Percentiles rank a stretch among this genome's conserved stretches.
Conservation (phyloP, 2,888 invertebrate species). For the Scrobipalpa costella region DNA sequence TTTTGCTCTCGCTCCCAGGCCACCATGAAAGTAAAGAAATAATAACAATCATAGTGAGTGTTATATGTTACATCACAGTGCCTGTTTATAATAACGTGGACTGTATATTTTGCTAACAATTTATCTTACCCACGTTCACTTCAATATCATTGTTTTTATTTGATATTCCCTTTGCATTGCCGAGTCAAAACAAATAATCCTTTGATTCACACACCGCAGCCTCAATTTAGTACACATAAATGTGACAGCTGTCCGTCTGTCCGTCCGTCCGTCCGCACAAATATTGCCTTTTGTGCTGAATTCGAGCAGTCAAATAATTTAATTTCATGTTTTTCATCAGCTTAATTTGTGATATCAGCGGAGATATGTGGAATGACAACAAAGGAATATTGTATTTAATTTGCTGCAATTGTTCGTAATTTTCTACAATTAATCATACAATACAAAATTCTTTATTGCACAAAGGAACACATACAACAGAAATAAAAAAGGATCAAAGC, state of each 20-base stretch:
- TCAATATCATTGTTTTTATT: not conserved
- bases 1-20: too few species aligned
- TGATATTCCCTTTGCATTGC: not conserved
- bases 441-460: too few species aligned
- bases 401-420: not conserved
- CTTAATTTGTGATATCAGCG: not conserved
- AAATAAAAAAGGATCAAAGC: too few species aligned
- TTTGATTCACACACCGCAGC: too few species aligned
- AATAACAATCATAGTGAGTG: too few species aligned
- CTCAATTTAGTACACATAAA: not conserved
- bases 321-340: conserved; percentile 9
- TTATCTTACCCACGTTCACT: too few species aligned
- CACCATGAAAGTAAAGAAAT: too few species aligned
- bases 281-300: conserved; percentile 25
- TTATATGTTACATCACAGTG: too few species aligned
- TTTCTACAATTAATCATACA: not conserved
- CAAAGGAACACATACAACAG: too few species aligned
- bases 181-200: not conserved
- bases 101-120: too few species aligned
- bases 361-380: not conserved
- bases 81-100: too few species aligned
- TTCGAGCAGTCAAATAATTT: not conserved
- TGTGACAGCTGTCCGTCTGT: conserved; percentile 15
- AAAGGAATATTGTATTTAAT: conserved; percentile 1
- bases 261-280: not conserved